These are phyloP conservation scores for Donacobius atricapilla DNA, from an alignment of 2,113 vertebrate genomes.

Conservation along the genomic window DNA sequence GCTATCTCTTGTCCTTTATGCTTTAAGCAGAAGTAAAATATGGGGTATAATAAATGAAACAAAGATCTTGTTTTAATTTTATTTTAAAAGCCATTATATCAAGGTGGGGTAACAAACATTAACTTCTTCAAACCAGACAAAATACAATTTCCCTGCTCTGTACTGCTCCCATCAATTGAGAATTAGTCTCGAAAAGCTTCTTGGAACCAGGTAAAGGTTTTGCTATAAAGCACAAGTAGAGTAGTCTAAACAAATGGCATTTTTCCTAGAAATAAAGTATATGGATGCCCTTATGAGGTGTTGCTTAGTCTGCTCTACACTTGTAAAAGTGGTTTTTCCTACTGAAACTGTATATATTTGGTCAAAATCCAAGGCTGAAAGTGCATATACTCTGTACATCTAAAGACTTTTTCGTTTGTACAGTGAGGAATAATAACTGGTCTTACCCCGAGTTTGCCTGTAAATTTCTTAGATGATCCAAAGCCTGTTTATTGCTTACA, in stretches of 20 bases:
- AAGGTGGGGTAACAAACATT: neutral
- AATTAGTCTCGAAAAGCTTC: neutral
- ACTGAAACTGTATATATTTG: neutral
- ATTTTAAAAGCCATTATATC: neutral
- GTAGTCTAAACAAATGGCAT: constrained; percentile 9
- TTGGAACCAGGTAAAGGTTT: neutral
- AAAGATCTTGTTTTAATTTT: constrained; percentile 11
- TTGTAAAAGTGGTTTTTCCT: neutral
- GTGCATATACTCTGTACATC: neutral
- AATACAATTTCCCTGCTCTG: neutral
- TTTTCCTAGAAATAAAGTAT: constrained; percentile 11
- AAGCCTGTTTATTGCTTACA: constrained; percentile 1
- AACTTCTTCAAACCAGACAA: neutral
- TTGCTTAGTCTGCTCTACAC: neutral
- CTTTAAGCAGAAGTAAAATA: neutral
- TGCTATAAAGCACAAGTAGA: neutral
- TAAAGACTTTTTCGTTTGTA: neutral
- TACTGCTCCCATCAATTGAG: neutral
- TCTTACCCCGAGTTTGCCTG: neutral
- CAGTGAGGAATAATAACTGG: neutral
- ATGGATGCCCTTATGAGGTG: constrained; percentile 1
- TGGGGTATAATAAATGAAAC: neutral
- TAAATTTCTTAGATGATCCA: constrained; percentile 2
- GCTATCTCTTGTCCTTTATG: neutral
- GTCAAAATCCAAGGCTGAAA: neutral